Percentiles rank a stretch among this genome's conserved stretches.
phyloP scores from a whole-genome alignment of 2,888 invertebrate genomes.

The Apoda limacodes region DNA sequence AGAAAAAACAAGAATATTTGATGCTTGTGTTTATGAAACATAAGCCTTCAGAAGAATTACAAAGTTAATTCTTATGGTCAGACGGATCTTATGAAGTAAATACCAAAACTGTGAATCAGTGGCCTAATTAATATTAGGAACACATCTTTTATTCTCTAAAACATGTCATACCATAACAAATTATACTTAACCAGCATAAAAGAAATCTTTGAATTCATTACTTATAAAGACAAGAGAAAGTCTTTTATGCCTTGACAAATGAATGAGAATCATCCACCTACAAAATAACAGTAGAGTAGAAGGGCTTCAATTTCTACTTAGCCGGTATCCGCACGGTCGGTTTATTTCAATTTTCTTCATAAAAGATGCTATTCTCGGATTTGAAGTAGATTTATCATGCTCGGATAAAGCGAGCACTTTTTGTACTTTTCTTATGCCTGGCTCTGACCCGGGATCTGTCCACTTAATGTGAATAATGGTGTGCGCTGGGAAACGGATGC shows the following conservation, averaged over 20 bases:
- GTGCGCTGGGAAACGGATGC: constrained; percentile 69
- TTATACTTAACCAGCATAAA: neutral
- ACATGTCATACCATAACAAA: neutral
- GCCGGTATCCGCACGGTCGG: constrained; percentile 70
- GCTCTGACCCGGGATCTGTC: constrained; percentile 71
- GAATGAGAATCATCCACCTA: constrained; percentile 66
- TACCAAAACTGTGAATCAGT: no score
- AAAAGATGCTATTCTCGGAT: constrained; percentile 71
- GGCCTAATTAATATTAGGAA: no score
- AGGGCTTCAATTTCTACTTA: constrained; percentile 67
- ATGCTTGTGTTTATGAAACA: no score
- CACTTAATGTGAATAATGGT: constrained; percentile 71
- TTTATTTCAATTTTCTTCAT: constrained; percentile 71
- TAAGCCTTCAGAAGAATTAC: no score
- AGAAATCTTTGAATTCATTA: constrained; percentile 8
- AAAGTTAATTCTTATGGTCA: no score
- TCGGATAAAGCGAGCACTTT: constrained; percentile 71
- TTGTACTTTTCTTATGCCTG: constrained; percentile 70
- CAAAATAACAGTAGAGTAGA: constrained; percentile 66
- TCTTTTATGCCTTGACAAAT: constrained; percentile 45
- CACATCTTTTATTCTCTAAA: no score
- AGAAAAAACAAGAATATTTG: no score
- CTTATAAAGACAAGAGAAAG: constrained; percentile 15
- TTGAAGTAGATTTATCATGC: constrained; percentile 71
- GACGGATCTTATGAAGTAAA: no score